Evolutionary conservation across 2,113 vertebrate species (phyloP).

Genomic region (Hypocryptadius cinnamomeus): DNA sequence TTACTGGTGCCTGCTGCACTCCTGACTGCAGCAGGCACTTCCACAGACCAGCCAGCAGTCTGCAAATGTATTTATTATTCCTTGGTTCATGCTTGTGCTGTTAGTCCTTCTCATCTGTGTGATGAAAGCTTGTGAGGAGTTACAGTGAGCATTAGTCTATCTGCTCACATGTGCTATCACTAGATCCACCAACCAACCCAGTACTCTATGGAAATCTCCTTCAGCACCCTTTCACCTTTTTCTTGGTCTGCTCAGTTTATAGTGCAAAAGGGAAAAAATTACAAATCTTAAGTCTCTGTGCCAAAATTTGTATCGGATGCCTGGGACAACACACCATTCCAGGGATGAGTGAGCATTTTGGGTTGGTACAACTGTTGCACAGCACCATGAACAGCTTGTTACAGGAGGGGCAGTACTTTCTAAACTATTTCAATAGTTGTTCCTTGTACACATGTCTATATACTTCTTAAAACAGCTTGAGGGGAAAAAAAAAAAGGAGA

Average conservation of each 20-base stretch:
- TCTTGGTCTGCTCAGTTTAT: neutral
- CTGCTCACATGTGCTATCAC: neutral
- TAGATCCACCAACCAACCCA: neutral
- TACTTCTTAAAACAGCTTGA: neutral
- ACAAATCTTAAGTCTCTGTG: neutral
- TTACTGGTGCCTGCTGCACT: neutral
- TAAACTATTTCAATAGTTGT: neutral
- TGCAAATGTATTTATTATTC: neutral
- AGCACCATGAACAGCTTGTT: neutral
- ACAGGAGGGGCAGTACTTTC: neutral
- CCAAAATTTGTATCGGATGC: neutral
- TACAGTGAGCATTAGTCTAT: neutral
- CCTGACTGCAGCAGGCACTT: neutral
- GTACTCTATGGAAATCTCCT: neutral
- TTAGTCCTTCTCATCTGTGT: neutral
- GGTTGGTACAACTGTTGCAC: neutral
- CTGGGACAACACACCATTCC: neutral
- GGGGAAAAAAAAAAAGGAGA: neutral
- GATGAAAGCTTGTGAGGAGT: neutral
- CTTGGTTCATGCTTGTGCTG: neutral
- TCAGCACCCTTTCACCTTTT: no score
- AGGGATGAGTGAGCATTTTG: neutral
- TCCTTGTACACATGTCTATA: neutral
- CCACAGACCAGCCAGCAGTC: neutral
- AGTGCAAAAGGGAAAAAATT: neutral